These are phyloP conservation scores for Loxodonta africana DNA, from an alignment of 2,113 vertebrate species.

Conservation along the genomic window DNA sequence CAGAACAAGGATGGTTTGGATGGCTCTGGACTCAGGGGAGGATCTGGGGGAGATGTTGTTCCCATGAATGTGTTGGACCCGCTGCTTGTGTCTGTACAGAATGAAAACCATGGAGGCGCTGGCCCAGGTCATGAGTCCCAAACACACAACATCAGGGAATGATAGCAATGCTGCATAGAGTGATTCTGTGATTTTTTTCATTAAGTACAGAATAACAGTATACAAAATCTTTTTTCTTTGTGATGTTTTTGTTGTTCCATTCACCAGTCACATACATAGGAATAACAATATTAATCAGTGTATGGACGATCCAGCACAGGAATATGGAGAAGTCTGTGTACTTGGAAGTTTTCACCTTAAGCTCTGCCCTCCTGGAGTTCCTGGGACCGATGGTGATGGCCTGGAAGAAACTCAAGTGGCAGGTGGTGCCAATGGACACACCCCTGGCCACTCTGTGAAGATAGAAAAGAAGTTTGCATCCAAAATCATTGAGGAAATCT, in stretches of 20 bases:
- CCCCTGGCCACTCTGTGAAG: too few relatives aligned
- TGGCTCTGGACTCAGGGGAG: neutral
- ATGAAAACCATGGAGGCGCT: neutral
- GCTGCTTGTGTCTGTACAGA: neutral
- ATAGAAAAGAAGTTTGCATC: too few relatives aligned
- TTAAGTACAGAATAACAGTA: neutral
- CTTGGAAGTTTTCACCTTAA: neutral
- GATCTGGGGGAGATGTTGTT: neutral
- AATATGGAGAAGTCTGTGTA: neutral
- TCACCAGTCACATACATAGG: neutral
- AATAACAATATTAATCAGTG: neutral
- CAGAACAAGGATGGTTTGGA: neutral
- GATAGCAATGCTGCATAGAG: neutral
- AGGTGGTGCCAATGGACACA: neutral
- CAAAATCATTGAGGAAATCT: too few relatives aligned
- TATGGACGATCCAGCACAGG: neutral
- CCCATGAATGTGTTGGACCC: neutral
- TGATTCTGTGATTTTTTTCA: rapidly evolving
- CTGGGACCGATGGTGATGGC: neutral
- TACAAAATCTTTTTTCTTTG: neutral
- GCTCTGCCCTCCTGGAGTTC: neutral
- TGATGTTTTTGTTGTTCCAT: neutral
- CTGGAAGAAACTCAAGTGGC: neutral
- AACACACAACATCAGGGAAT: neutral
- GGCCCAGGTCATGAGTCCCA: neutral